Evolutionary conservation across 2,888 invertebrate species (phyloP).

Genomic region (Graphium colonna): DNA sequence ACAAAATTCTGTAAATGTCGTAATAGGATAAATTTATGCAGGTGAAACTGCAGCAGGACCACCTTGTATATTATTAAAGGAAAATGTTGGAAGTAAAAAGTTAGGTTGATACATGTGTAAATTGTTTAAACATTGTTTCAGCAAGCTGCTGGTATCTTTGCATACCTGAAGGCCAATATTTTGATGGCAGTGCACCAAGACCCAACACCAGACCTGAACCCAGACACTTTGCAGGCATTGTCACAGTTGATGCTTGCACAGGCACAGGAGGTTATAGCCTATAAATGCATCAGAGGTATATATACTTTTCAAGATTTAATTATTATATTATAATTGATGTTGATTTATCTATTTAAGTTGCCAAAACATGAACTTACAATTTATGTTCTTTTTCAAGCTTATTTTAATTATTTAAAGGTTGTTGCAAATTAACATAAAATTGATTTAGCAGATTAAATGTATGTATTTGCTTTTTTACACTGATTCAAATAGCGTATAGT

Average conservation of each 20-base stretch:
- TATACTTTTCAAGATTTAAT: not conserved
- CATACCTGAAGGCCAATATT: conserved; percentile 89
- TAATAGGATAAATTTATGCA: no score
- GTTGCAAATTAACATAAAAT: no score
- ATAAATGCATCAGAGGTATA: conserved; percentile 92
- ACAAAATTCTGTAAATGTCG: no score
- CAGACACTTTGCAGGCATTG: conserved; percentile 93
- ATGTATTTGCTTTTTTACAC: no score
- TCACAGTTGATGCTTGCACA: conserved; percentile 96
- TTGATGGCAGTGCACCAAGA: conserved; percentile 94
- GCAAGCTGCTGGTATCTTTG: conserved; percentile 95
- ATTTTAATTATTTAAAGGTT: no score
- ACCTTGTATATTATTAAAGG: no score
- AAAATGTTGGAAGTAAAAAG: no score
- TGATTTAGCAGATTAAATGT: no score
- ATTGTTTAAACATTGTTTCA: conserved; percentile 58
- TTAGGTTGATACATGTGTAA: conserved; percentile 93
- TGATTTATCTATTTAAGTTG: not conserved
- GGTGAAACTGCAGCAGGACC: no score
- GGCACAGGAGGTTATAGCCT: conserved; percentile 97
- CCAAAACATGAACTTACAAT: not conserved
- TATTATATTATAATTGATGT: no score
- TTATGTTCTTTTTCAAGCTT: no score
- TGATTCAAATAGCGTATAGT: no score
- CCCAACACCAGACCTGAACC: conserved; percentile 96